Conservation (phyloP, 2,797 vertebrate species). For the Acrossocheilus wenchowensis region DNA sequence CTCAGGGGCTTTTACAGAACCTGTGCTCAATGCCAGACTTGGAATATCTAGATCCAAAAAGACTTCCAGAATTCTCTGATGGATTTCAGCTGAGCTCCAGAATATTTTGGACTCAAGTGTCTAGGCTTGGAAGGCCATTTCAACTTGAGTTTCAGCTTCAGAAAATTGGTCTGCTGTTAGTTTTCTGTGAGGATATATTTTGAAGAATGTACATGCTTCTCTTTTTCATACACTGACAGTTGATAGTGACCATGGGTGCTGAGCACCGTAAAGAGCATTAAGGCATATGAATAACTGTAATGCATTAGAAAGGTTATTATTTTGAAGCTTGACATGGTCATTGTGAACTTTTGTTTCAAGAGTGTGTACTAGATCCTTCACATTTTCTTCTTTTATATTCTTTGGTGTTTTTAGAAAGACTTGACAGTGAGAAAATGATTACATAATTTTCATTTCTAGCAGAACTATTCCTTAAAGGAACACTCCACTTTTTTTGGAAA, state of each 20-base stretch:
- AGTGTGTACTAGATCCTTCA: not conserved
- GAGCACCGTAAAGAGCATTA: not conserved
- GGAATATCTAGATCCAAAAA: conserved; percentile 19
- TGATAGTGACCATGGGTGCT: not conserved
- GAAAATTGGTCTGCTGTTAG: not conserved
- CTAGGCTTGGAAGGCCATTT: not conserved
- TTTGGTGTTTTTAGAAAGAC: not conserved
- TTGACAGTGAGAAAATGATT: not conserved
- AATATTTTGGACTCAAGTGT: not conserved
- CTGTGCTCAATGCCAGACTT: conserved; percentile 13
- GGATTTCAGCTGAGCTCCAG: conserved; percentile 26
- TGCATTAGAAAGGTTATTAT: not conserved
- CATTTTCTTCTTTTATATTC: not conserved
- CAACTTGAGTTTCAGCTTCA: not conserved
- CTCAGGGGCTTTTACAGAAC: conserved; percentile 29
- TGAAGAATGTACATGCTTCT: not conserved
- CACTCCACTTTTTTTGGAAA: no score
- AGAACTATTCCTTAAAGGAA: not conserved
- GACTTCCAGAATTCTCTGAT: not conserved
- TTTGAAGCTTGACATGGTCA: not conserved
- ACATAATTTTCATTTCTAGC: not conserved
- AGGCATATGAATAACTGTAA: not conserved
- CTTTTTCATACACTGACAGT: not conserved
- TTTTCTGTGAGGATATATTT: not conserved
- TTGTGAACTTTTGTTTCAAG: not conserved